phyloP scores from a whole-genome alignment of 35 echinoderm and acorn worm species.

The Ptychodera flava region DNA sequence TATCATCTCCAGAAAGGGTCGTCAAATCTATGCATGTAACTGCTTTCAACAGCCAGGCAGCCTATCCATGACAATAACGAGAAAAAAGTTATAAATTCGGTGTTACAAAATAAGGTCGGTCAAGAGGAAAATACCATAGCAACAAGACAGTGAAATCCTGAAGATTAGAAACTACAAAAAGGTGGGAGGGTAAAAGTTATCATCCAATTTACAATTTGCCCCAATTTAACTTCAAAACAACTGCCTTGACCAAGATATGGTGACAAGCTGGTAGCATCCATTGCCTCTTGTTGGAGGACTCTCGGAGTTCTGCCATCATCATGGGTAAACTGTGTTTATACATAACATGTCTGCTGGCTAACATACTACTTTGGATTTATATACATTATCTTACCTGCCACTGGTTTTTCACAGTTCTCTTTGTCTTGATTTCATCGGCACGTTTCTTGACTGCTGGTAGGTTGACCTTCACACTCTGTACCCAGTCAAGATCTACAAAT shows the following conservation, averaged over 20 bases:
- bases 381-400: slow-evolving; percentile 81
- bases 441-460: slow-evolving; percentile 84
- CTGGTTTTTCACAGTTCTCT: slow-evolving; percentile 90
- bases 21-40: slow-evolving; percentile 93
- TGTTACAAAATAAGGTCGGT: background rate
- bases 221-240: background rate
- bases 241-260: background rate
- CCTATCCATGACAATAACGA: no score
- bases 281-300: no score
- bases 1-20: slow-evolving; percentile 92
- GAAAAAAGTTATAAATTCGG: background rate
- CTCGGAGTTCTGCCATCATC: no score
- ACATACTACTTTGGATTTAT: no score
- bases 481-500: slow-evolving; percentile 70
- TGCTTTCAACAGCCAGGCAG: slow-evolving; percentile 91
- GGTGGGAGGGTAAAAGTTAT: background rate
- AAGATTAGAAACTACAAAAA: background rate
- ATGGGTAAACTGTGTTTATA: no score
- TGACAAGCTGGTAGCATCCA: no score
- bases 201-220: background rate
- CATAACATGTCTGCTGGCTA: no score
- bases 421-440: slow-evolving; percentile 60
- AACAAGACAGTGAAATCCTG: background rate
- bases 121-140: background rate
- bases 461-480: slow-evolving; percentile 56